Evolutionary conservation across 2,797 vertebrate species (phyloP).

Genomic region (Phalloptychus januarius): DNA sequence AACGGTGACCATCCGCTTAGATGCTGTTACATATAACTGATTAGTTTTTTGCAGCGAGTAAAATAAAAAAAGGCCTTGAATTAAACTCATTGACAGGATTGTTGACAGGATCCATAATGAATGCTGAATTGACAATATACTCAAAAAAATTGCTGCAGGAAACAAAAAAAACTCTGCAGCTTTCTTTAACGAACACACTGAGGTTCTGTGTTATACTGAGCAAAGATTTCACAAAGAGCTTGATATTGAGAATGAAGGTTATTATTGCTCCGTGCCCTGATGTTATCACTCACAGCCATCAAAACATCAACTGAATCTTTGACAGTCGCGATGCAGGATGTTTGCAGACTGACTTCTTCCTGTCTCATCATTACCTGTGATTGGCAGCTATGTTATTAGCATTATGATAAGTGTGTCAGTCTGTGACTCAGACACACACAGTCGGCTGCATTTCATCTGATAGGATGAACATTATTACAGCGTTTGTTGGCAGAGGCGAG

Average conservation of each 20-base stretch:
- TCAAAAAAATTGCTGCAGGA: not conserved
- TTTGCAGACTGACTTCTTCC: conserved; percentile 34
- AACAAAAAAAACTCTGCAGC: not conserved
- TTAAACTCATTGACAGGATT: not conserved
- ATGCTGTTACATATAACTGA: not conserved
- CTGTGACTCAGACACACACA: conserved; percentile 17
- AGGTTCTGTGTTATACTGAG: not conserved
- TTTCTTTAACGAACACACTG: not conserved
- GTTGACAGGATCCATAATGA: not conserved
- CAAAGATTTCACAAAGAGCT: not conserved
- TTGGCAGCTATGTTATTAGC: conserved; percentile 35
- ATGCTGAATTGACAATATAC: not conserved
- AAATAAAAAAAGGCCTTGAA: not conserved
- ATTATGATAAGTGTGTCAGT: conserved; percentile 26
- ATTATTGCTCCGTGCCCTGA: conserved; percentile 3
- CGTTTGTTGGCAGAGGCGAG: not conserved
- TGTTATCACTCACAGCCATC: conserved; percentile 26
- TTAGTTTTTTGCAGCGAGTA: not conserved
- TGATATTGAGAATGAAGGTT: not conserved
- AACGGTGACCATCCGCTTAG: not conserved
- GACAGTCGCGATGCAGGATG: conserved; percentile 22
- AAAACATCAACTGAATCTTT: conserved; percentile 10
- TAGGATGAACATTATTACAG: conserved; percentile 17
- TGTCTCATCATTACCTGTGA: conserved; percentile 40
- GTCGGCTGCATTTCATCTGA: conserved; percentile 13